Conservation (phyloP, 2,113 vertebrate species). For the Apus apus region DNA sequence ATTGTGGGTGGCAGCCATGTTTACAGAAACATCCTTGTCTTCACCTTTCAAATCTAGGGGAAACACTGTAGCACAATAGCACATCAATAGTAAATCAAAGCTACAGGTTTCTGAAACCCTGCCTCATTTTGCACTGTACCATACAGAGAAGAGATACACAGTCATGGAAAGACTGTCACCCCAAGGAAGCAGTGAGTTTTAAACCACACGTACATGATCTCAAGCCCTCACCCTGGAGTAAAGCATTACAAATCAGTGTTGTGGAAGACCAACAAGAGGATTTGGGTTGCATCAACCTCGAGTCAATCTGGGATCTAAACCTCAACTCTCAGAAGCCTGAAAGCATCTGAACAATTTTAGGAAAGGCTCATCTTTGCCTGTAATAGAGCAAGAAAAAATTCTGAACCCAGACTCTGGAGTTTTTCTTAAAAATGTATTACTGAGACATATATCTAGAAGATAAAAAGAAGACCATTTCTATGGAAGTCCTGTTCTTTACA, state of each 20-base stretch:
- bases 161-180: not conserved
- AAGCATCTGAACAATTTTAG: slow-evolving; percentile 7
- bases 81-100: not conserved
- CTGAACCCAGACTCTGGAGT: not conserved
- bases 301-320: not conserved
- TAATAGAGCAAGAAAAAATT: not conserved
- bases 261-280: not conserved
- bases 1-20: not conserved
- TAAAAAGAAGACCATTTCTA: not conserved
- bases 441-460: not conserved
- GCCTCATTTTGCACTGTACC: not conserved
- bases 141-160: not conserved
- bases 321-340: not conserved
- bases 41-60: not conserved
- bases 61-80: not conserved
- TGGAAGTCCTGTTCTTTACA: not conserved
- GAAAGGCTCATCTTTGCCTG: not conserved
- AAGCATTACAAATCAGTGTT: not conserved
- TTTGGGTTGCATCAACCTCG: slow-evolving; percentile 9
- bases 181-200: not conserved
- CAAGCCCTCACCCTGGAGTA: not conserved
- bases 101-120: not conserved
- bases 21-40: not conserved
- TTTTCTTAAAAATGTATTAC: not conserved
- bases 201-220: not conserved